Evolutionary conservation across 2,888 invertebrate genomes (phyloP), one percentile per base, ranked within the genome.

Genomic region (Latrodectus elegans): DNA sequence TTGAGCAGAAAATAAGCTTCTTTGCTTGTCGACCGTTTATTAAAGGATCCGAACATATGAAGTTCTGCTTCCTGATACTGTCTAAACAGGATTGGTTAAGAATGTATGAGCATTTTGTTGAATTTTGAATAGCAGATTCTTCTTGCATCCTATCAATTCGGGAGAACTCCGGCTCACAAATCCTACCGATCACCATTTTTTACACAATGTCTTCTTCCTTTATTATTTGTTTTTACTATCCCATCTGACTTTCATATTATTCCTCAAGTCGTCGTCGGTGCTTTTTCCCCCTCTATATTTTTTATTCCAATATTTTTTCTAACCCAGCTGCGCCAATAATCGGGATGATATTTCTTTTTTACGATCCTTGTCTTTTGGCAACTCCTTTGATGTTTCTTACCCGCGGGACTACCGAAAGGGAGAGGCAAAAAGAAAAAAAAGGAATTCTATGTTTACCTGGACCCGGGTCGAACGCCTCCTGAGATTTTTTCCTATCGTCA

Each of bases 161-260:
- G 60, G 60, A 60, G n/a, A 15, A 15, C 26, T 68, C 55, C 22
- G 53, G 22, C 77, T 80, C 52, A 73, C 81, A 67, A 87, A 87
- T 87, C 86, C 85, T 67, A 53, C 60, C 76, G 65, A 81, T 77
- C 81, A 26, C 75, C 51, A 53, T 72, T 87, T 87, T 86, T 86
- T 85, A 49, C 77, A 65, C 67, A 53, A 77, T 78, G 72, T 78
- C 78, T 78, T 78, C 80, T 75, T 75, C n/a, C 11, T 67, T 60
- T 78, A 52, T 70, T 80, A 64, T 80, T 86, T 86, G 70, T 70
- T 86, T 86, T 86, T 80, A 67, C 81, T 87, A 73, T 82, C 77
- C 81, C 81, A 87, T 87, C 86, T 87, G 81, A 87, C 86, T 87
- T 87, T 81, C 86, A 87, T 87, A 87, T 87, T 81, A 87, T 87